Evolutionary conservation across 2,888 invertebrate species (phyloP).

Genomic region (Tanypteryx hageni): DNA sequence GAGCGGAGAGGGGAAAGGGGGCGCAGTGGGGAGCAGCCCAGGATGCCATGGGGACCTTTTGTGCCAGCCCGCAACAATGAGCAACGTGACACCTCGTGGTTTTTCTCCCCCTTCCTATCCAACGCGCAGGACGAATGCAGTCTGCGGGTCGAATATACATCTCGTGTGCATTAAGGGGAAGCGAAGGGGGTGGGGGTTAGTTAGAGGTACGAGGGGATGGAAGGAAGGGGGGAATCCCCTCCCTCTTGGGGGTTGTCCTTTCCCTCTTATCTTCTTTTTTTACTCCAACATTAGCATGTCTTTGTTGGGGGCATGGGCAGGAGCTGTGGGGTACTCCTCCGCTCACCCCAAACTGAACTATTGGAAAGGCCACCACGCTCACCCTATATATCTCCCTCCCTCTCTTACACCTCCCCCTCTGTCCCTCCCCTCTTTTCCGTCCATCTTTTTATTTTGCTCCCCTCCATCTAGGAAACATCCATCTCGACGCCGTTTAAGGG

Average conservation of each 20-base stretch:
- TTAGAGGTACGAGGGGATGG: background rate
- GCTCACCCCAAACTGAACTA: background rate
- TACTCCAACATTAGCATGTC: conserved; percentile 54
- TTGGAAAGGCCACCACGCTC: background rate
- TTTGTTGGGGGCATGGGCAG: conserved; percentile 17
- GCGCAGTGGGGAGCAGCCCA: background rate
- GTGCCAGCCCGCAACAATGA: conserved; percentile 56
- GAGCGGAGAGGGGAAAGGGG: background rate
- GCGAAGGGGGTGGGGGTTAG: background rate
- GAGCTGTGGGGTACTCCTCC: background rate
- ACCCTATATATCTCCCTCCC: too few species aligned
- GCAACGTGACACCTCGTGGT: conserved; percentile 55
- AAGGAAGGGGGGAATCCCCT: background rate
- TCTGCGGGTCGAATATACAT: conserved; percentile 30
- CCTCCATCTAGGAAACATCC: too few species aligned
- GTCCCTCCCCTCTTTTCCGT: background rate
- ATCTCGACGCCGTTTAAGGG: too few species aligned
- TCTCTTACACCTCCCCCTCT: background rate
- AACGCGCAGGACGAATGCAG: background rate
- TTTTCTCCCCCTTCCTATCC: background rate
- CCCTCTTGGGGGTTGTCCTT: background rate
- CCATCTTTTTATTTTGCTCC: too few species aligned
- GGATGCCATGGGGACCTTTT: conserved; percentile 18
- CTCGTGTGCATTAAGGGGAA: background rate
- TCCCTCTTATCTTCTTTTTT: background rate